Base-by-base conservation (phyloP, 1,140 invertebrate species). In the Battus philenor region DNA sequence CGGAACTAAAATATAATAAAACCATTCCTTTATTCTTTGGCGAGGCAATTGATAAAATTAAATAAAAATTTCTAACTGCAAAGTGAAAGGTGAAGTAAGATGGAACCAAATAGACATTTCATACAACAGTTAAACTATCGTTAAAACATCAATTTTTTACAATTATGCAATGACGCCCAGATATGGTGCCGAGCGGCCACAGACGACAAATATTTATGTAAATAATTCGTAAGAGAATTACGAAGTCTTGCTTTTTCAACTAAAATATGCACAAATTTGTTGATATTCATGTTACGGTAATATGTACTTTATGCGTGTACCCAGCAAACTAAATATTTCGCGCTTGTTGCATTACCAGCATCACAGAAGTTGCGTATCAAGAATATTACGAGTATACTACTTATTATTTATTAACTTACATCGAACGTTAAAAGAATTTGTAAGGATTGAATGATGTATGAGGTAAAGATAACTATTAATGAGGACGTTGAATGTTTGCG, bases 401-500 rank as follows among this genome's bases (percentile, higher is more conserved):
- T n/a, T n/a, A n/a, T n/a, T n/a, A n/a, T n/a, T n/a, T n/a, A n/a
- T n/a, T n/a, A n/a, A n/a, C n/a, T n/a, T n/a, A 20, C 2, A 20
- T 20, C 6, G 18, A 20, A 20, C 18, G 18, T 20, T 20, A 6
- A 20, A 20, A 3, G n/a, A n/a, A 2, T 27, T 5, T 10, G 10
- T 27, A 7, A 7, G 10, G 10, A 27, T 7, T 10, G 24, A 9
- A 27, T 9, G 9, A 13, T 2, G 29, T 6, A 30, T 1, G 6
- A 27, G 4, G 16, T 33, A 41, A 27, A 41, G 24, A 27, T 41
- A 27, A 29, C 13, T n/a, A 4, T n/a, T 29, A 9, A 2, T 2
- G 26, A 41, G 24, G 26, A 41, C 38, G 29, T 17, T 41, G n/a
- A 2, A 20, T 36, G 33, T 36, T 36, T 36, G 22, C 38, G n/a